Evolutionary conservation across 2,888 invertebrate species (phyloP), one percentile per base, ranked within the genome.

Genomic region (Rotaria macrura): DNA sequence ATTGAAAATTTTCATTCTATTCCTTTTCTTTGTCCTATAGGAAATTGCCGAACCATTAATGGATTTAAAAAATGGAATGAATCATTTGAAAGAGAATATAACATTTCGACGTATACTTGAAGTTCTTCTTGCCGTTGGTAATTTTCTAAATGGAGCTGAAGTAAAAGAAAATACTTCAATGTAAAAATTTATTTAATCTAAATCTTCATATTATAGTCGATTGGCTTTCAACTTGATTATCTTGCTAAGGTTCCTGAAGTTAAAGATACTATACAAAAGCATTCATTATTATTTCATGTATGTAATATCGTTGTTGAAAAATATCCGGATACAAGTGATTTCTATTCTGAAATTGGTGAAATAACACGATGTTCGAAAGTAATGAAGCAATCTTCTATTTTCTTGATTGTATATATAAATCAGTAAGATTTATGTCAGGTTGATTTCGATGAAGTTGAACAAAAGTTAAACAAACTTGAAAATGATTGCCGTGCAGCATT

Each of bases 251-350:
- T 93, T 25, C 96, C 97, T 89, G 96, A 99, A 92, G 96, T 99
- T 79, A 97, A 98, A 92, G 98, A 98, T 91, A 98, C 98, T 0
- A 97, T 99, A 72, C 96, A 99, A 91, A 99, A 99, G 91, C 97
- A 99, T 92, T 96, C 98, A 12, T 92, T 99, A 87, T 93, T 99
- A 87, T 96, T 98, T 91, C 99, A 99, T 91, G 93, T 99, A 88
- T 97, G 97, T 91, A 95, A 95, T 91, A 96, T 97, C 93, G 96
- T 99, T 87, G 95, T 97, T 92, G 97, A 98, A 90, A 95, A 96
- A 91, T 96, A 95, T 91, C 95, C 96, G 1, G 96, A 97, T 88
- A 95, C 95, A 65, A 94, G 95, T 34, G 98, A 99, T 92, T 93
- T 99, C 88, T 98, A 99, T 91, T 97, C 97, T 84, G 99, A 93